These are phyloP conservation scores for Pedetes capensis DNA, from an alignment of 2,113 vertebrate species.

Conservation along the genomic window DNA sequence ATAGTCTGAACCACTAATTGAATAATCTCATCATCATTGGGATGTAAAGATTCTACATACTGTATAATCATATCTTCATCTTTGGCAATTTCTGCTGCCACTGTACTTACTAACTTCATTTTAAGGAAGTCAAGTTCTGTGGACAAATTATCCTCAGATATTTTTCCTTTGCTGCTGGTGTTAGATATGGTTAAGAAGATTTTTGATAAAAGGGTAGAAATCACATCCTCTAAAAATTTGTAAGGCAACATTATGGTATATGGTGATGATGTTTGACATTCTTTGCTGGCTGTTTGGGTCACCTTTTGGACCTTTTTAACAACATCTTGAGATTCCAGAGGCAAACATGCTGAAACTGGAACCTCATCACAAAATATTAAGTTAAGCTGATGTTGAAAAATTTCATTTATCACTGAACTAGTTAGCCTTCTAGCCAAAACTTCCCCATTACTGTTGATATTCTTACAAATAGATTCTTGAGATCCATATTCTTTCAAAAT, in stretches of 20 bases:
- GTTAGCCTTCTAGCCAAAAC: constrained; percentile 62
- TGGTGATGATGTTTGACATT: constrained; percentile 65
- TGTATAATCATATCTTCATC: constrained; percentile 60
- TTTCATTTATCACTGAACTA: constrained; percentile 64
- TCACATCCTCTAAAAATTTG: constrained; percentile 66
- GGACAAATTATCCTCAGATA: background rate
- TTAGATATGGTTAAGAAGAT: constrained; percentile 51
- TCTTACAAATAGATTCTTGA: constrained; percentile 60
- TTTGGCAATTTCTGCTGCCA: constrained; percentile 69
- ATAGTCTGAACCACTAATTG: constrained; percentile 68
- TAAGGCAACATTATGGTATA: constrained; percentile 61
- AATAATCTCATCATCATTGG: constrained; percentile 62
- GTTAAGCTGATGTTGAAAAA: constrained; percentile 65
- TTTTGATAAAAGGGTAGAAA: constrained; percentile 68
- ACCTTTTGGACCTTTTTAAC: constrained; percentile 42
- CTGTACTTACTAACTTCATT: constrained; percentile 66
- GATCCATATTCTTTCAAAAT: constrained; percentile 70
- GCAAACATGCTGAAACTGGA: constrained; percentile 27
- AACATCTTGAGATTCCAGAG: constrained; percentile 65
- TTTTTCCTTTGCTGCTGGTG: background rate
- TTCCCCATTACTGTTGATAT: constrained; percentile 51
- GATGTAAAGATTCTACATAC: constrained; percentile 67
- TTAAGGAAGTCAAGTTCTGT: constrained; percentile 70
- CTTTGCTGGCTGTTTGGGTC: constrained; percentile 45
- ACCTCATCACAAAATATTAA: constrained; percentile 36